Evolutionary conservation across 2,113 vertebrate genomes (phyloP).

Genomic region (Chaenocephalus aceratus): DNA sequence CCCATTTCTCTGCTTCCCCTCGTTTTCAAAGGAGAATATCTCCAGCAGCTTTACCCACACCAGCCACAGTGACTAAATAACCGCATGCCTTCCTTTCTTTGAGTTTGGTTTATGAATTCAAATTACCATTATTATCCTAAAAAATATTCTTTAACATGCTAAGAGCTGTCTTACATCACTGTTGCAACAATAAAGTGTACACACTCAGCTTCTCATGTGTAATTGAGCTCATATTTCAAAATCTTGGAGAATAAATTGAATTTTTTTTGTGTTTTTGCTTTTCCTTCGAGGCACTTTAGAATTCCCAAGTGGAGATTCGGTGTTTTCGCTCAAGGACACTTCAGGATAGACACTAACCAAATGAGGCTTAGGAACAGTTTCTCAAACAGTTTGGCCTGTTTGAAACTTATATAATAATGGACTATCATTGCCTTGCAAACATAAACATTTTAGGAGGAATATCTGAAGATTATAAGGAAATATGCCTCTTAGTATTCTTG

Average conservation of each 20-base stretch:
- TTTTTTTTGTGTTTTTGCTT: not conserved
- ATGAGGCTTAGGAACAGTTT: not conserved
- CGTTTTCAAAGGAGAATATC: conserved; percentile 70
- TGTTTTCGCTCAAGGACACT: conserved; percentile 41
- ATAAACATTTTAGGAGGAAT: not conserved
- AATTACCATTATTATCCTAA: conserved; percentile 19
- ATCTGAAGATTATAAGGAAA: too few species aligned
- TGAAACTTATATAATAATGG: not conserved
- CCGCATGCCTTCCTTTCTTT: conserved; percentile 32
- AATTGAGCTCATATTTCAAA: conserved; percentile 1
- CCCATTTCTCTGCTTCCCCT: conserved; percentile 39
- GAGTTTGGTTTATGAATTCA: conserved; percentile 16
- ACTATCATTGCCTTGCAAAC: too few species aligned
- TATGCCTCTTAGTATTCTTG: too few species aligned
- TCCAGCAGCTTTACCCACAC: conserved; percentile 55
- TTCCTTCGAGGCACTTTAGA: conserved; percentile 7
- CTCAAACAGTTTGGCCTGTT: not conserved
- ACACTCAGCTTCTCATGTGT: conserved; percentile 1
- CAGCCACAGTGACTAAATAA: conserved; percentile 48
- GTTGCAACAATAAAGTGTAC: conserved; percentile 29
- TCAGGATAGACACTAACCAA: not conserved
- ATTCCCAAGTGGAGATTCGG: not conserved
- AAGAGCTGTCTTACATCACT: conserved; percentile 50
- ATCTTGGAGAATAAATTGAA: not conserved
- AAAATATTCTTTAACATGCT: conserved; percentile 38